Conservation (phyloP, 2,888 invertebrate species). For the Pilophorus perplexus region DNA sequence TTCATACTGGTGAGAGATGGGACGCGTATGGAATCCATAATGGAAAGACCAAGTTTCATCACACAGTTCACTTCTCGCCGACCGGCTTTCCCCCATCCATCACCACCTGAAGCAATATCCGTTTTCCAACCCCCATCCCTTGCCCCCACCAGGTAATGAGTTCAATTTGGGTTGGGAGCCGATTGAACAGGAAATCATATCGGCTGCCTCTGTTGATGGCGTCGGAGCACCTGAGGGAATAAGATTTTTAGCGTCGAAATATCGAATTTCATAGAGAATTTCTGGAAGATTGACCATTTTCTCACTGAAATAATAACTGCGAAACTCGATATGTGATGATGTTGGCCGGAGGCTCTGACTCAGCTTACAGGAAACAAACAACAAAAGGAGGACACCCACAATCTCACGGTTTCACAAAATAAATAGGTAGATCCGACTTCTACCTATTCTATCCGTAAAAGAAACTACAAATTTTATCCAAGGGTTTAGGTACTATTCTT, state of each 20-base stretch:
- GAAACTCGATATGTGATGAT: too few species aligned
- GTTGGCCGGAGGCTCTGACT: too few species aligned
- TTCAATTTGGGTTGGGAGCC: conserved; percentile 34
- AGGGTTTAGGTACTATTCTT: too few species aligned
- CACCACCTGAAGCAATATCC: conserved; percentile 35
- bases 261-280: not conserved
- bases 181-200: conserved; percentile 40
- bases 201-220: conserved; percentile 6
- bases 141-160: conserved; percentile 30
- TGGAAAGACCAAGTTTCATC: conserved; percentile 30
- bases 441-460: too few species aligned
- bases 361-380: too few species aligned
- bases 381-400: too few species aligned
- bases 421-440: too few species aligned
- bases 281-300: too few species aligned
- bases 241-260: not conserved
- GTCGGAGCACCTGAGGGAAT: conserved; percentile 1
- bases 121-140: not conserved
- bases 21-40: conserved; percentile 23
- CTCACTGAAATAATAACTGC: too few species aligned
- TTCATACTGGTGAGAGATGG: not conserved
- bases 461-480: too few species aligned
- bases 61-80: conserved; percentile 28
- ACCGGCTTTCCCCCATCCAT: conserved; percentile 9
- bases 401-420: too few species aligned